Evolutionary conservation across 2,797 vertebrate species (phyloP), one percentile per base, ranked within the genome.

Genomic region (Rhyacichthys aspro): DNA sequence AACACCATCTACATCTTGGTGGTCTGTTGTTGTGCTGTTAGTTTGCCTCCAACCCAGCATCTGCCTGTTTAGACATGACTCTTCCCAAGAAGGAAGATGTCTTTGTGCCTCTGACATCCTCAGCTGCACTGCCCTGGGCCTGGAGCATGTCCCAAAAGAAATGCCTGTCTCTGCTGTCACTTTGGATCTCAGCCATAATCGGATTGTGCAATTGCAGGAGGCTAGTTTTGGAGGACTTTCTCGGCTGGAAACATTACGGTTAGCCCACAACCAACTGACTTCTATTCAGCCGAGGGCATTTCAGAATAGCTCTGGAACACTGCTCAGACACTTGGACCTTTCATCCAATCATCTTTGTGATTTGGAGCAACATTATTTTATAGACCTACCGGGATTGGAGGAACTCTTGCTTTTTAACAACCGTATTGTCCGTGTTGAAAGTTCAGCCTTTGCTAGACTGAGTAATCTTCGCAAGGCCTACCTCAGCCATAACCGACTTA

Each of bases 391-490:
- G 0, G 91, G 85, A 14, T 62, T 98, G 59, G 89, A 96, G 84
- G 94, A 91, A 52, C 85, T 99, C 41, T 86, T 97, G 63, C 93
- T 99, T 42, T 98, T 94, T 78, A 93, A 97, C 77, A 98, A 99
- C 85, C 84, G 61, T 19, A 93, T 99, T 1, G 43, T 43, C 0
- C 86, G 53, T 0, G 91, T 98, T 63, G 95, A 96, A 37, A 85
- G 86, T 68, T 62, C 76, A 0, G 93, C 95, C 23, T 91, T 99
- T 19, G 38, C 70, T 0, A 85, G 82, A 52, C 87, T 97, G 74
- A 67, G 75, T 0, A 76, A 79, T 15, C 93, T 99, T 49, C 82
- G 71, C 10, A 93, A 90, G 55, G 92, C 93, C 76, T 98, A 98
- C 78, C 86, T 99, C 60, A 95, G 97, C 72, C 94, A 94, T 85